Base-by-base conservation (phyloP, 2,888 invertebrate genomes). In the Chrysomela aeneicollis region DNA sequence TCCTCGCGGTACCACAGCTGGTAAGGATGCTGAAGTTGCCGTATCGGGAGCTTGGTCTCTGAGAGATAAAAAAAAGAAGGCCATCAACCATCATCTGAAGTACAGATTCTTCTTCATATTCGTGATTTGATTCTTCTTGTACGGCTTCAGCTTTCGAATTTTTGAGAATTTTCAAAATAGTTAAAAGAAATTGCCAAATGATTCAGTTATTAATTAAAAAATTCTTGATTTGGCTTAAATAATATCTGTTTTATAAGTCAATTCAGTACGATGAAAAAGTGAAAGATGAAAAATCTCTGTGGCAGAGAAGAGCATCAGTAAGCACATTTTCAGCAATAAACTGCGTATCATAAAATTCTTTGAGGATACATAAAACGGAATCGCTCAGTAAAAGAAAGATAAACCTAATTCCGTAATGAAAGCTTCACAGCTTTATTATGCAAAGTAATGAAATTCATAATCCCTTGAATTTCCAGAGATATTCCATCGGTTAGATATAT, bases 1-100 rank as follows among this genome's bases (percentile, higher is more conserved):
- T 46, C 90, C 88, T 54, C 89, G 87, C 2, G 88, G 87, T 54
- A 89, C 82, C 73, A 88, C 86, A 75, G 87, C 87, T 8, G 86
- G 86, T 68, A 86, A 72, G 10, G 79, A 72, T 52, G 77, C 67
- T 26, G 77, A 72, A 49, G 80, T 80, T 22, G 77, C 77, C 18
- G 70, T 61, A 15, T 67, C 66, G n/a, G 61, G 63, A 52, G 63
- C 62, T 47, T 70, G 67, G 50, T 67, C 67, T 54, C 72, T 72
- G 68, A 46, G 68, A 70, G 19, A 47, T 62, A 51, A 19, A 50
- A n/a, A n/a, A n/a, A n/a, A n/a, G n/a, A n/a, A n/a, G n/a, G n/a
- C n/a, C n/a, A n/a, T n/a, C n/a, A n/a, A n/a, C n/a, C n/a, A n/a
- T n/a, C n/a, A n/a, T n/a, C n/a, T n/a, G n/a, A n/a, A n/a, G n/a